Conservation (phyloP, 1,140 invertebrate genomes). For the Hermetia illucens region DNA sequence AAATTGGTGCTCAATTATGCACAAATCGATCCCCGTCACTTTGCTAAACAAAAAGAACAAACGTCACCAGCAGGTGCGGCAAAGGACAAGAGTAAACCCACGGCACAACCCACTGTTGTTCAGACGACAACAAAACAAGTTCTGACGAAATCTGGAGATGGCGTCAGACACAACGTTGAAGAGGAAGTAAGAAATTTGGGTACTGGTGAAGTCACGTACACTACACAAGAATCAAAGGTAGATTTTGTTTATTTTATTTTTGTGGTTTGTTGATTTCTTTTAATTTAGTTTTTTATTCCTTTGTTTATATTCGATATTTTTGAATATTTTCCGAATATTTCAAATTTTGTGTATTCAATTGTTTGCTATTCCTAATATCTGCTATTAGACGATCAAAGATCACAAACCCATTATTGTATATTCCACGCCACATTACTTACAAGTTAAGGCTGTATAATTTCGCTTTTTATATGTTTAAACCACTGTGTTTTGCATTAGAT, state of each 20-base stretch:
- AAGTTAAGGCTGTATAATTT: no score
- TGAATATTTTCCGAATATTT: no score
- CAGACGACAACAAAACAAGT: slow-evolving; percentile 83
- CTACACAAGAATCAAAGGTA: slow-evolving; percentile 78
- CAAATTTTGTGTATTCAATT: no score
- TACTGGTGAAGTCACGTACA: slow-evolving; percentile 67
- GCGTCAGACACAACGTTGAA: slow-evolving; percentile 74
- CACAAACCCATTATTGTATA: no score
- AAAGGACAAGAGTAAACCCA: slow-evolving; percentile 22
- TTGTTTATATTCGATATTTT: no score
- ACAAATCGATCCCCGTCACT: slow-evolving; percentile 53
- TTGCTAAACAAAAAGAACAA: slow-evolving; percentile 35
- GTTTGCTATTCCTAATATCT: no score
- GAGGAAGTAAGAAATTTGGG: slow-evolving; percentile 77
- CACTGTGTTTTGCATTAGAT: no score
- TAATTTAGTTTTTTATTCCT: no score
- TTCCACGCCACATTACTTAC: no score
- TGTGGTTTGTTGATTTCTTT: no score
- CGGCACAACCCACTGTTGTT: slow-evolving; percentile 54
- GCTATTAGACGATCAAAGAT: no score
- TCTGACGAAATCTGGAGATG: slow-evolving; percentile 69
- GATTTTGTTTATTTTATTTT: slow-evolving; percentile 37
- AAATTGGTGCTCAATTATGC: slow-evolving; percentile 49
- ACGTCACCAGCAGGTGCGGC: slow-evolving; percentile 27
- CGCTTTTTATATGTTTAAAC: no score